phyloP scores from a whole-genome alignment of 1,140 invertebrate genomes.

The Fragariocoptes setiger region DNA sequence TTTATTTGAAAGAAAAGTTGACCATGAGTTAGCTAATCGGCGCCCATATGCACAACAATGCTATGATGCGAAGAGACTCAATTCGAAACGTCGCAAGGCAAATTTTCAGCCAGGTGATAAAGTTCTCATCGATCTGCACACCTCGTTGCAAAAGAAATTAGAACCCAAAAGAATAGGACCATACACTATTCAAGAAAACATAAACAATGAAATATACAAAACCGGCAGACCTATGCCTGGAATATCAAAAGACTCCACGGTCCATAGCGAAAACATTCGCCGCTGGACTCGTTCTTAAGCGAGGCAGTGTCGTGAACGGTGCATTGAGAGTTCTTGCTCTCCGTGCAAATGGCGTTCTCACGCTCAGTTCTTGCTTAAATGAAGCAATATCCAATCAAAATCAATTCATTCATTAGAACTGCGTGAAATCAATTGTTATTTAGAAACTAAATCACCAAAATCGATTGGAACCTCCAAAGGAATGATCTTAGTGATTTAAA shows the following conservation, averaged over 20 bases:
- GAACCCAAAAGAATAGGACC: not conserved
- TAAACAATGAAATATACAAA: not conserved
- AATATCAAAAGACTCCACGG: not conserved
- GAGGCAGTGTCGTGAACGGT: not conserved
- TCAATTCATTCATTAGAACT: too few relatives aligned
- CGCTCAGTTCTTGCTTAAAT: too few relatives aligned
- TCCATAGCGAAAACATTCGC: not conserved
- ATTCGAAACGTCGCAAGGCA: not conserved
- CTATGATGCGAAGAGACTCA: not conserved
- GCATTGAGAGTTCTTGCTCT: too few relatives aligned
- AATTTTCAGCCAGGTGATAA: not conserved
- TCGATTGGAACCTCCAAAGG: too few relatives aligned
- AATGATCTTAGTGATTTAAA: too few relatives aligned
- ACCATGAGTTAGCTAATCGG: not conserved
- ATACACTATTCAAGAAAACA: not conserved
- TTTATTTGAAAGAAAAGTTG: not conserved
- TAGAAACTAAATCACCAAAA: too few relatives aligned
- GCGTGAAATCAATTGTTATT: too few relatives aligned
- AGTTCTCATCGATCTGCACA: not conserved
- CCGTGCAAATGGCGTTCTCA: too few relatives aligned
- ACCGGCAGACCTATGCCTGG: not conserved
- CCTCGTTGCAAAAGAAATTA: not conserved
- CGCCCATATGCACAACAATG: not conserved
- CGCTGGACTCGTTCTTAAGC: not conserved
- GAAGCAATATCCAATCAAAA: too few relatives aligned